Percentiles rank a stretch among this genome's conserved stretches.
phyloP scores from a whole-genome alignment of 37 sponge, comb jelly and placozoan species.

The Diacarnus erythraeanus region DNA sequence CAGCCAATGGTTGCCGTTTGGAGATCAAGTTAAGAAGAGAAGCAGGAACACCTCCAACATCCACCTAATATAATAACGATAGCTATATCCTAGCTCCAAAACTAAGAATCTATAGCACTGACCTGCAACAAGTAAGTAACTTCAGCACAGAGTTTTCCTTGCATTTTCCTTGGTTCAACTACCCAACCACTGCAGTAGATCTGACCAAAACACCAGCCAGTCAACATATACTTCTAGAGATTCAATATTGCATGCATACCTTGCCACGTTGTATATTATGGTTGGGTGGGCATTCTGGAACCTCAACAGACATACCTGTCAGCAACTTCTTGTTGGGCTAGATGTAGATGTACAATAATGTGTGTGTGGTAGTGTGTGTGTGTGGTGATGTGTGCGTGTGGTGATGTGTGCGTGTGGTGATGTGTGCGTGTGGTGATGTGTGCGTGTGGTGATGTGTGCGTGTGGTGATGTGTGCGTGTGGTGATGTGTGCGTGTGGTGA shows the following conservation, averaged over 20 bases:
- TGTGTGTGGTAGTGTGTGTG: background rate
- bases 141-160: slow-evolving; percentile 26
- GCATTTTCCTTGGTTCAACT: slow-evolving; percentile 40
- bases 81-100: background rate
- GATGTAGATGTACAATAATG: background rate
- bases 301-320: slow-evolving; percentile 64
- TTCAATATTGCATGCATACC: slow-evolving; percentile 20
- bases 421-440: background rate
- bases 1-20: slow-evolving; percentile 78
- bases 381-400: background rate
- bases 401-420: background rate
- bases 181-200: slow-evolving; percentile 78
- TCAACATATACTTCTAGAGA: background rate
- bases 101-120: background rate
- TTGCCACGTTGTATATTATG: slow-evolving; percentile 57
- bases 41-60: slow-evolving; percentile 65
- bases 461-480: background rate
- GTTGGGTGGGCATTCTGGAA: slow-evolving; percentile 68
- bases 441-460: background rate
- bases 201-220: slow-evolving; percentile 15
- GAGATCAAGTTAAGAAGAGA: slow-evolving; percentile 62
- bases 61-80: slow-evolving; percentile 43
- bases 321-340: slow-evolving; percentile 64
- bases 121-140: slow-evolving; percentile 78
- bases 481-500: background rate